phyloP scores from a whole-genome alignment of 2,797 vertebrate genomes.

The Pangasius krempfi region DNA sequence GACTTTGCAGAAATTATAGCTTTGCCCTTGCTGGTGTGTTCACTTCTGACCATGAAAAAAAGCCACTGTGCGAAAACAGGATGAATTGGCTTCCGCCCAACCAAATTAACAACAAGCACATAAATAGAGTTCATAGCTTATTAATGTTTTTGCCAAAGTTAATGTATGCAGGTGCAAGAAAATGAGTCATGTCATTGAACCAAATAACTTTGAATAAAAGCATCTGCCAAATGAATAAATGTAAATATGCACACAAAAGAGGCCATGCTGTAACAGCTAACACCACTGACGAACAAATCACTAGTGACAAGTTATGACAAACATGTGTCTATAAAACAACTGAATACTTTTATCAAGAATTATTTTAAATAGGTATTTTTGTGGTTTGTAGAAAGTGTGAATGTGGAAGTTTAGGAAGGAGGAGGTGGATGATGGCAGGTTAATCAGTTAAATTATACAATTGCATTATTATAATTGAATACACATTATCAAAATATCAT shows the following conservation, averaged over 20 bases:
- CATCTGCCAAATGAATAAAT: background rate
- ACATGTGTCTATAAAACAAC: background rate
- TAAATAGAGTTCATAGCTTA: constrained; percentile 6
- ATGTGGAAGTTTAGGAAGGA: background rate
- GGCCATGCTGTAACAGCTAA: background rate
- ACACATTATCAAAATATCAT: background rate
- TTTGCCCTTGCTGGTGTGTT: constrained; percentile 8
- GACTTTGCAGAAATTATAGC: background rate
- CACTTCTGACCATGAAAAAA: background rate
- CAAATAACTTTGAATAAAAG: constrained; percentile 18
- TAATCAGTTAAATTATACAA: background rate
- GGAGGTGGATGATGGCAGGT: background rate
- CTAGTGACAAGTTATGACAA: background rate
- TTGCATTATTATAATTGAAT: background rate
- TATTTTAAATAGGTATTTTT: background rate
- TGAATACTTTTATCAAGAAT: background rate
- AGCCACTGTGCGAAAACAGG: background rate
- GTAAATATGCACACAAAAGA: background rate
- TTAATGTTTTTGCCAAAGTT: constrained; percentile 13
- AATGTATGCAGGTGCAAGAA: constrained; percentile 5
- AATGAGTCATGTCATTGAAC: background rate
- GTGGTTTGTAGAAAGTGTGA: background rate
- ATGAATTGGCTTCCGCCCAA: constrained; percentile 2
- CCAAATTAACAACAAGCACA: constrained; percentile 12
- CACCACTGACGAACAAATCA: background rate